Base-by-base conservation (phyloP, 1,140 invertebrate genomes). In the Aradophagus sp. region DNA sequence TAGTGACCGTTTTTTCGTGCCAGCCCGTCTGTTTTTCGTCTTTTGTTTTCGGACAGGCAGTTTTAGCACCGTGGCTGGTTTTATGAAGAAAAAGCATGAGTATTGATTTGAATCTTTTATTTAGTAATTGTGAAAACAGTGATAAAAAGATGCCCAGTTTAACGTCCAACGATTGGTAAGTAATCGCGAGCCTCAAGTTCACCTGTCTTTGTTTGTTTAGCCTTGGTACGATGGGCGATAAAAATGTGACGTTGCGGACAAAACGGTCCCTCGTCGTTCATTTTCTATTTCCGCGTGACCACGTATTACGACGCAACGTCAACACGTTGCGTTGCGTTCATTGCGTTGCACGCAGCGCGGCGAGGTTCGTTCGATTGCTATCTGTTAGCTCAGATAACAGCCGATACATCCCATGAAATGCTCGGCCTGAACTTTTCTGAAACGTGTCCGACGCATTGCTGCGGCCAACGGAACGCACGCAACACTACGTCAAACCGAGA, bases 81-180 rank as follows among this genome's bases (percentile, higher is more conserved):
- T 73, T 67, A 67, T 73, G 62, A 84, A 68, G 75, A 85, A 82
- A 77, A 87, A 86, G 80, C 76, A 87, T 86, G 85, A 87, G 74
- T 85, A 83, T 84, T 84, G 83, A 81, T 76, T 81, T 82, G 61
- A 77, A 62, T 77, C 71, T 80, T 76, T 76, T 82, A 76, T 85
- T 86, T 79, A 85, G 77, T 85, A 83, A 84, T 80, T 84, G 82
- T 77, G 79, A 81, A 77, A 83, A 75, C 76, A 87, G 78, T 86
- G 76, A 67, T 38, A 58, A 82, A 52, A 83, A 75, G 67, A 86
- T 86, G 85, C 84, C 85, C 17, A 81, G 83, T 82, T 83, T 86
- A 84, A 82, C 47, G 34, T 84, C 83, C 32, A 84, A 80, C 78
- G 83, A 84, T 84, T 85, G 83, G 85, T 56, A 27, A 56, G 52